Conservation (phyloP, 1,140 invertebrate species). For the Microplitis demolitor region DNA sequence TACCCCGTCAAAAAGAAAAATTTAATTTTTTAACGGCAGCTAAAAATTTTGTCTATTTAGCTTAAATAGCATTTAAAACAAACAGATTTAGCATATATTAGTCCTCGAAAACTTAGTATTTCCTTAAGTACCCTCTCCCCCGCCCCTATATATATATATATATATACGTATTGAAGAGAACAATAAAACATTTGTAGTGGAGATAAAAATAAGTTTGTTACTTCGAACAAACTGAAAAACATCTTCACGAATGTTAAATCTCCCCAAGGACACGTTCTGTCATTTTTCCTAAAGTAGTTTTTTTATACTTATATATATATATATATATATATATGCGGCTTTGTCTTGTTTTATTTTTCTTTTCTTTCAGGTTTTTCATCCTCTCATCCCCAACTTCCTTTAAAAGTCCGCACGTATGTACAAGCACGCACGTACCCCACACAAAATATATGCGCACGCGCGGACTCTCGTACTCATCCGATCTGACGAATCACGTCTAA, state of each 20-base stretch:
- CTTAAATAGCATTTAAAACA: too few relatives aligned
- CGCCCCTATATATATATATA: too few relatives aligned
- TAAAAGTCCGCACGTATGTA: constrained; percentile 2
- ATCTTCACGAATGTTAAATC: constrained; percentile 7
- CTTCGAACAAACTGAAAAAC: constrained; percentile 6
- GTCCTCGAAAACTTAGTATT: too few relatives aligned
- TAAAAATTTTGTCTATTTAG: too few relatives aligned
- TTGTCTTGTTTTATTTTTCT: constrained; percentile 21
- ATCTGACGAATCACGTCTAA: constrained; percentile 24
- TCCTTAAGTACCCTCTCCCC: too few relatives aligned
- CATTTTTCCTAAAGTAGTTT: neutral
- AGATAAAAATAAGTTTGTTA: neutral
- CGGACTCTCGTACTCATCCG: neutral
- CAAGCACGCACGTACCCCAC: neutral
- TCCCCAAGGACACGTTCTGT: constrained; percentile 10
- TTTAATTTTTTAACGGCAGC: too few relatives aligned
- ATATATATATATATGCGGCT: constrained; percentile 33
- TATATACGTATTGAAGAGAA: too few relatives aligned
- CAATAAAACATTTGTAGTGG: neutral
- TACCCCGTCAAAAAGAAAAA: too few relatives aligned
- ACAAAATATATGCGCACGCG: neutral
- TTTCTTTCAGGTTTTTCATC: constrained; percentile 28
- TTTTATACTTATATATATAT: constrained; percentile 14
- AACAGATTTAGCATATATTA: too few relatives aligned
- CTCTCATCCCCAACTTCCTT: neutral